These are phyloP conservation scores for Trachops cirrhosus DNA, from an alignment of 2,797 vertebrate genomes.

Conservation along the genomic window DNA sequence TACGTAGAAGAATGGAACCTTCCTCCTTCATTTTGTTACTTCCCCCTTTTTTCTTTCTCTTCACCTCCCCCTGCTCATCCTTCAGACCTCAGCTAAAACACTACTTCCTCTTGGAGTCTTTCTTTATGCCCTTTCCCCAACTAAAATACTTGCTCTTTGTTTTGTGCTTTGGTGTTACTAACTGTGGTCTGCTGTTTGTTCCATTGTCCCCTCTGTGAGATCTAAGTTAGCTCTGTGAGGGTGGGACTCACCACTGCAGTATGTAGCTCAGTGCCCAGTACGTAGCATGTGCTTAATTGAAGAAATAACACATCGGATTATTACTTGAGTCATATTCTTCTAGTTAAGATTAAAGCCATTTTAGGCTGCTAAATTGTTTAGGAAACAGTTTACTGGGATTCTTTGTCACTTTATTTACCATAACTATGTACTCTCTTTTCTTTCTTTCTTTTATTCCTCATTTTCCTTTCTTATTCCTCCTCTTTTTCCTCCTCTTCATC, in stretches of 20 bases:
- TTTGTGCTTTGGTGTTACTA: not conserved
- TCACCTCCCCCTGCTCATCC: not conserved
- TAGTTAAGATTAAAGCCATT: not conserved
- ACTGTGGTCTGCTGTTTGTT: not conserved
- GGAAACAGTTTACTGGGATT: not conserved
- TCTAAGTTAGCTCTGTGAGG: not conserved
- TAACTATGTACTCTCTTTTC: not conserved
- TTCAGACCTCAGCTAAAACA: not conserved
- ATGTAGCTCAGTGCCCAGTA: not conserved
- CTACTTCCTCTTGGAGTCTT: not conserved
- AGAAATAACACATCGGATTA: not conserved
- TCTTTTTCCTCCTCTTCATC: not conserved
- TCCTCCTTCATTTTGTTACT: not conserved
- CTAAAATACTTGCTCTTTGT: not conserved
- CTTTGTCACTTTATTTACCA: not conserved
- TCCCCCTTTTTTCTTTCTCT: not conserved
- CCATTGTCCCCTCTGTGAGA: not conserved
- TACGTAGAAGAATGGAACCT: not conserved
- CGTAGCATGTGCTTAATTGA: not conserved
- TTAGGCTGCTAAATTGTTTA: not conserved
- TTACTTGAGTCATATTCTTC: not conserved
- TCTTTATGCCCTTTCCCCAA: accelerated
- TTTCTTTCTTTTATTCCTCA: not conserved
- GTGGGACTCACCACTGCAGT: not conserved
- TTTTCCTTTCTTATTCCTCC: not conserved